Evolutionary conservation across 2,113 vertebrate genomes (phyloP).

Genomic region (Pontoporia blainvillei): DNA sequence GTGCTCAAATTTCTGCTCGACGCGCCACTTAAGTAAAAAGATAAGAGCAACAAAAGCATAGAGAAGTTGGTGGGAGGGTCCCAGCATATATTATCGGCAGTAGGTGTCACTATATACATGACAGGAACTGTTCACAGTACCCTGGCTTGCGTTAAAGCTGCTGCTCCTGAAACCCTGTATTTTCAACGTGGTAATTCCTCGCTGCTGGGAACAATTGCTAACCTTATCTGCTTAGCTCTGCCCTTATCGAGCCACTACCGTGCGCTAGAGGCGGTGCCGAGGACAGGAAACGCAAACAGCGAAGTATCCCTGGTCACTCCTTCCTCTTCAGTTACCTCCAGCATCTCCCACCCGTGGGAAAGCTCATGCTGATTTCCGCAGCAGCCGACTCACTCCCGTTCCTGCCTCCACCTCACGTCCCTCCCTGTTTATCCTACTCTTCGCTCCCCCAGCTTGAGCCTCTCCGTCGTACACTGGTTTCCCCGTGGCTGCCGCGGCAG

Average conservation of each 20-base stretch:
- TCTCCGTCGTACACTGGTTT: background rate
- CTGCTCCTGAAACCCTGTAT: background rate
- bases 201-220: background rate
- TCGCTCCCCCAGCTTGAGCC: background rate
- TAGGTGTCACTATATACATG: slow-evolving; percentile 52
- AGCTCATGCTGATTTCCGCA: background rate
- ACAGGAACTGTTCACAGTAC: background rate
- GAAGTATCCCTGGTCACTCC: background rate
- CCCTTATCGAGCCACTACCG: background rate
- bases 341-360: fast-evolving
- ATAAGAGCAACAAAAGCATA: background rate
- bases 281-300: background rate
- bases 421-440: background rate
- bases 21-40: background rate
- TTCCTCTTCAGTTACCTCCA: background rate
- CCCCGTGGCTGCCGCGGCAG: background rate
- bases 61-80: background rate
- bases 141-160: background rate
- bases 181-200: background rate
- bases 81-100: background rate
- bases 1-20: background rate
- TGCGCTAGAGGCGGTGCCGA: background rate
- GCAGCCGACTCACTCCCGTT: fast-evolving
- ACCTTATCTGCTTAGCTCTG: background rate
- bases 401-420: fast-evolving